phyloP scores from a whole-genome alignment of 2,113 vertebrate genomes.

The Labeo rohita region DNA sequence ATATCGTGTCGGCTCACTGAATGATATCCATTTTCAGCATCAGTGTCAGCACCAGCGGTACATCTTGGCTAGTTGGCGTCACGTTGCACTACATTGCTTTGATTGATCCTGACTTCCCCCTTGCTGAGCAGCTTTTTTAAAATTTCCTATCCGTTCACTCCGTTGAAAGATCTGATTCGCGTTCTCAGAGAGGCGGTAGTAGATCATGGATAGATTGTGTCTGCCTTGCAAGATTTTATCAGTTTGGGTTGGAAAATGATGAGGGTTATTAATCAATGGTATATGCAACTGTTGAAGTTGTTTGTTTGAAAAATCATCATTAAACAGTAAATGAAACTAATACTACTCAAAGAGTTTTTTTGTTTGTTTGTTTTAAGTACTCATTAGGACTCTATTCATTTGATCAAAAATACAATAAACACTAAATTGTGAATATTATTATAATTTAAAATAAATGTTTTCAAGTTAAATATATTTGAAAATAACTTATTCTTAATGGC shows the following conservation, averaged over 20 bases:
- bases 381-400: too few species aligned
- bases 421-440: neutral
- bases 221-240: neutral
- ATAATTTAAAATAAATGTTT: neutral
- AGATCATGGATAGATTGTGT: neutral
- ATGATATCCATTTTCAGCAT: constrained; percentile 43
- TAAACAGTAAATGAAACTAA: too few species aligned
- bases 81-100: neutral
- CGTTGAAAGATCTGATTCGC: neutral
- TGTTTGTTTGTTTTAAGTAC: too few species aligned
- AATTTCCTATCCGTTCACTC: neutral
- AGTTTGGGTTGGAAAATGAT: neutral
- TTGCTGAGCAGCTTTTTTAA: neutral
- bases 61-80: neutral
- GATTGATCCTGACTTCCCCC: constrained; percentile 21
- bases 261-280: neutral
- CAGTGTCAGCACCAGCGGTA: neutral
- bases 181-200: neutral
- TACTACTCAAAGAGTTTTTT: too few species aligned
- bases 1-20: constrained; percentile 56
- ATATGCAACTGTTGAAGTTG: neutral
- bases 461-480: neutral
- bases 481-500: too few species aligned
- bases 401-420: too few species aligned
- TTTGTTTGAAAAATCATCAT: too few species aligned